Evolutionary conservation across 2,797 vertebrate genomes (phyloP).

Genomic region (Numenius phaeopus): DNA sequence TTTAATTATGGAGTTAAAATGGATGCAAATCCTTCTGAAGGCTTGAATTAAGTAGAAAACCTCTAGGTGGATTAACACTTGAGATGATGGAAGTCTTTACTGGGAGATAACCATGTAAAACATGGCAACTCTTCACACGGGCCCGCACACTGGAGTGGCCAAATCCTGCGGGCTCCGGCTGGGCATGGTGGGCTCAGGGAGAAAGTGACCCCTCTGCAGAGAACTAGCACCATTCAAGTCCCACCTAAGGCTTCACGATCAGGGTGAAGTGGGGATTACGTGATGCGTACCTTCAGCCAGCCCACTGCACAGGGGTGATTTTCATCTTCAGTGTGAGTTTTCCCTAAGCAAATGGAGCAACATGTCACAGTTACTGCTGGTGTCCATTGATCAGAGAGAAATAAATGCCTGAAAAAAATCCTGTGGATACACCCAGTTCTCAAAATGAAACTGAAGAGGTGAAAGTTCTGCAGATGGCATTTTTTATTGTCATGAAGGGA

Average conservation of each 20-base stretch:
- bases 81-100: not conserved
- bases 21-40: not conserved
- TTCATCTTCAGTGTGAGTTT: slow-evolving; percentile 76
- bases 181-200: slow-evolving; percentile 20
- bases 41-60: not conserved
- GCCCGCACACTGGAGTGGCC: not conserved
- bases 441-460: slow-evolving; percentile 63
- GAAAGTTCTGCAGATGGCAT: slow-evolving; percentile 60
- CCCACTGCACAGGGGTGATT: slow-evolving; percentile 75
- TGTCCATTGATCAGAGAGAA: slow-evolving; percentile 72
- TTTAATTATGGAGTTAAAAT: not conserved
- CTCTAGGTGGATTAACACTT: not conserved
- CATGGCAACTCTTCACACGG: not conserved
- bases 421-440: slow-evolving; percentile 49
- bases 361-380: slow-evolving; percentile 66
- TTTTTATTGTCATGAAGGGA: slow-evolving; percentile 65
- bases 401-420: slow-evolving; percentile 68
- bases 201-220: slow-evolving; percentile 73
- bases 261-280: slow-evolving; percentile 65
- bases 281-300: slow-evolving; percentile 72
- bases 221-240: slow-evolving; percentile 62
- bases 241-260: slow-evolving; percentile 55
- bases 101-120: not conserved
- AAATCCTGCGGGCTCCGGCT: not conserved
- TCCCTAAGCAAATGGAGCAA: slow-evolving; percentile 69